phyloP scores from a whole-genome alignment of 2,888 invertebrate species.

The Papilio protenor region DNA sequence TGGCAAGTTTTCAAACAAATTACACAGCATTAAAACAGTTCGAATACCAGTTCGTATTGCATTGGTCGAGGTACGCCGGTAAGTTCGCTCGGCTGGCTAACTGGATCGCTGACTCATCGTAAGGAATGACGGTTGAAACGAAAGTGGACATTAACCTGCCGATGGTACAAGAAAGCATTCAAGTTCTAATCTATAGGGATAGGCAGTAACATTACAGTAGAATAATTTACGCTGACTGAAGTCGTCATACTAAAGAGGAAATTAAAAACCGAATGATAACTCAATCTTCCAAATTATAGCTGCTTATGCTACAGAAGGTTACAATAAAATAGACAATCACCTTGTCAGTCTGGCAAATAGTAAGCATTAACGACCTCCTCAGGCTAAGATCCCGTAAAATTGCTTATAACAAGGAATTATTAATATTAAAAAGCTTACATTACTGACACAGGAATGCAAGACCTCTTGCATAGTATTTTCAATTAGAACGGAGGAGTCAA shows the following conservation, averaged over 20 bases:
- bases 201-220: background rate
- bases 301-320: too few species aligned
- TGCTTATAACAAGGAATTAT: background rate
- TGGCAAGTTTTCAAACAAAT: background rate
- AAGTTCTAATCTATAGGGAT: background rate
- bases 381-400: background rate
- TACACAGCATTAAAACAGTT: background rate
- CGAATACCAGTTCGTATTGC: slow-evolving; percentile 12
- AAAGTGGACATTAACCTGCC: slow-evolving; percentile 26
- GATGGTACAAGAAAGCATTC: background rate
- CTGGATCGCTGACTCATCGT: slow-evolving; percentile 39
- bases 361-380: background rate
- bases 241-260: too few species aligned
- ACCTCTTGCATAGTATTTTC: background rate
- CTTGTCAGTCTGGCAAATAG: background rate
- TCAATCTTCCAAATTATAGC: background rate
- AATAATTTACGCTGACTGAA: too few species aligned
- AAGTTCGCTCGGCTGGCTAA: slow-evolving; percentile 32
- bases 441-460: background rate
- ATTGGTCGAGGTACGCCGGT: slow-evolving; percentile 16
- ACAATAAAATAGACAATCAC: too few species aligned
- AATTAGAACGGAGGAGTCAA: slow-evolving; percentile 1
- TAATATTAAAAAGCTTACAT: background rate
- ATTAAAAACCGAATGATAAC: too few species aligned
- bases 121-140: slow-evolving; percentile 26